Evolutionary conservation across 2,797 vertebrate species (phyloP).

Genomic region (Aulostomus chinensis): DNA sequence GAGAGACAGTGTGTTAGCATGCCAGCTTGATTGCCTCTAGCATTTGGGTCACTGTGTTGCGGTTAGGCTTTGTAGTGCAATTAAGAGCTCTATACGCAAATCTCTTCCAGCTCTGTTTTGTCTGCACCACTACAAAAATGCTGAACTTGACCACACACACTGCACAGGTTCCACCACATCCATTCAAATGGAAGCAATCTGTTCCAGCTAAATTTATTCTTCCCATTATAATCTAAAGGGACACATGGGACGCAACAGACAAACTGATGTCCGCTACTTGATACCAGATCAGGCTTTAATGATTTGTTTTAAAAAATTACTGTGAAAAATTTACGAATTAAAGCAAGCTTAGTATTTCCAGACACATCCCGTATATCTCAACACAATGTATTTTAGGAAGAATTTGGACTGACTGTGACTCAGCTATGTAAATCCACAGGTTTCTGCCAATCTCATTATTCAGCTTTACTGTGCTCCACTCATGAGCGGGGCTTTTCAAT

Average conservation of each 20-base stretch:
- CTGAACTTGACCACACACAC: slow-evolving; percentile 49
- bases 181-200: slow-evolving; percentile 31
- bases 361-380: slow-evolving; percentile 9
- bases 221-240: slow-evolving; percentile 25
- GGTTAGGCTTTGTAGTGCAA: slow-evolving; percentile 44
- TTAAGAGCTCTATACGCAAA: slow-evolving; percentile 36
- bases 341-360: slow-evolving; percentile 2
- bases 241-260: background rate
- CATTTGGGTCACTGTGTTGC: slow-evolving; percentile 46
- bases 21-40: slow-evolving; percentile 23
- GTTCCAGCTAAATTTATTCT: slow-evolving; percentile 29
- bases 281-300: slow-evolving; percentile 25
- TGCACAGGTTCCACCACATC: slow-evolving; percentile 13
- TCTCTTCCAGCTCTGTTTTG: slow-evolving; percentile 69
- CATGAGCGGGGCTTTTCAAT: slow-evolving; percentile 23
- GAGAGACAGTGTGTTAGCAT: background rate
- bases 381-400: slow-evolving; percentile 18
- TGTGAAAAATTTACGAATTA: slow-evolving; percentile 17
- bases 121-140: slow-evolving; percentile 50
- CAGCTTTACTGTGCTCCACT: slow-evolving; percentile 23
- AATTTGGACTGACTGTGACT: slow-evolving; percentile 26
- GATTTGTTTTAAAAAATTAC: slow-evolving; percentile 35
- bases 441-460: too few species aligned
- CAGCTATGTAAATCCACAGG: slow-evolving; percentile 34
- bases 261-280: slow-evolving; percentile 2